Conservation (phyloP, 2,797 vertebrate genomes). For the Lindbergichthys nudifrons region DNA sequence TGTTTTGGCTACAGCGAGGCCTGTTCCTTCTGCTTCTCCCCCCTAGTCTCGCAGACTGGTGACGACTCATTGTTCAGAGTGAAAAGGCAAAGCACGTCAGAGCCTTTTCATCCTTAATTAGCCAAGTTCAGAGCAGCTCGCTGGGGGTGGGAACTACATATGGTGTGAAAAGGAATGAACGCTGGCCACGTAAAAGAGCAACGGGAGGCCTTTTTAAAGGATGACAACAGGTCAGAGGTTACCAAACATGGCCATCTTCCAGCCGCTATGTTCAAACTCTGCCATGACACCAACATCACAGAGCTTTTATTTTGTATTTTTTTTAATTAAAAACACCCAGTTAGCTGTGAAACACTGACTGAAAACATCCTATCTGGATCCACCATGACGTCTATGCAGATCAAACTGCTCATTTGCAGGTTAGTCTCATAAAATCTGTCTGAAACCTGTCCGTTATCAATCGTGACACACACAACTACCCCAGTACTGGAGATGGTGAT, state of each 20-base stretch:
- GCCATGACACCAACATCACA: conserved; percentile 4
- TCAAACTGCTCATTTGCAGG: conserved; percentile 25
- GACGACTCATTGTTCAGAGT: conserved; percentile 62
- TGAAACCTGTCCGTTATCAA: conserved; percentile 18
- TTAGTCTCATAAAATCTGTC: background rate
- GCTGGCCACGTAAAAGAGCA: conserved; percentile 52
- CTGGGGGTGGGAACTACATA: conserved; percentile 73
- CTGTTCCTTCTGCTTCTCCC: background rate
- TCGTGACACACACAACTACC: conserved; percentile 15
- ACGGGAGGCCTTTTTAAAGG: conserved; percentile 62
- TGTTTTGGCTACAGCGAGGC: conserved; percentile 60
- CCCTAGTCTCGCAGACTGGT: conserved; percentile 45
- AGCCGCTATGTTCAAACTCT: conserved; percentile 46
- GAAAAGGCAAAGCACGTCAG: conserved; percentile 69
- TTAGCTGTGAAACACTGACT: background rate
- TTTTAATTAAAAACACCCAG: background rate
- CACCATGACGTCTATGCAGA: background rate
- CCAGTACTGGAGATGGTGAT: conserved; percentile 32
- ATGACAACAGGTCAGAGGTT: conserved; percentile 74
- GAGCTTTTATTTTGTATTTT: conserved; percentile 2
- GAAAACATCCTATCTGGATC: conserved; percentile 16
- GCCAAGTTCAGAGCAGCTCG: conserved; percentile 75
- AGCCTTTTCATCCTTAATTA: conserved; percentile 78
- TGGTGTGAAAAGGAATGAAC: conserved; percentile 56
- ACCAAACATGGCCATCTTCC: conserved; percentile 49